Percentiles rank a stretch among this genome's conserved stretches.
These are phyloP conservation scores for Stigmatopora argus DNA, from an alignment of 2,113 vertebrate species.

Conservation along the genomic window DNA sequence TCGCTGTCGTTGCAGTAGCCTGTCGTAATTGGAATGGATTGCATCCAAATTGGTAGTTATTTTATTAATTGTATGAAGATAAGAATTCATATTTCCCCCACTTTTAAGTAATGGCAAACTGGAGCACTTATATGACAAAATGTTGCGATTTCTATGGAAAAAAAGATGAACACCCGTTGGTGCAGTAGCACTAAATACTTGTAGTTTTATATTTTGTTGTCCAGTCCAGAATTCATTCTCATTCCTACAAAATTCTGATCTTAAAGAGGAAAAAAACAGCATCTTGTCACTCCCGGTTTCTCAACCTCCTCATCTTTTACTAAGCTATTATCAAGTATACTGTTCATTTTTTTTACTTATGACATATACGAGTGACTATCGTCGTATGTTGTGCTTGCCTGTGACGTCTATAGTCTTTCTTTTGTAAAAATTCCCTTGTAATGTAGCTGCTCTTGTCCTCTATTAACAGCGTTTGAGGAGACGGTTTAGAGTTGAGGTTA, in stretches of 20 bases:
- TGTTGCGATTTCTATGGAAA: not conserved
- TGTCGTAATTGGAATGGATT: not conserved
- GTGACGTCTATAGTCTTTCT: conserved; percentile 25
- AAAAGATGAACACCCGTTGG: not conserved
- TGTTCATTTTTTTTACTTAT: not conserved
- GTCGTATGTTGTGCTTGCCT: conserved; percentile 38
- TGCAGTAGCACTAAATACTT: not conserved
- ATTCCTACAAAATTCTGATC: not conserved
- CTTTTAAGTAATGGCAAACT: not conserved
- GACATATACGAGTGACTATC: conserved; percentile 36
- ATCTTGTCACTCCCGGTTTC: conserved; percentile 61
- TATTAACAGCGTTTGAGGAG: not conserved
- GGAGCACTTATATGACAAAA: not conserved
- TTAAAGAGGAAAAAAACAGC: conserved; percentile 46
- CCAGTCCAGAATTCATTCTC: not conserved
- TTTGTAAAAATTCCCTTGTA: conserved; percentile 24
- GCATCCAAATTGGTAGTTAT: not conserved
- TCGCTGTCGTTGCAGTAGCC: not conserved
- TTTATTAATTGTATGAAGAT: not conserved
- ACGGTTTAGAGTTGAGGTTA: conserved; percentile 10
- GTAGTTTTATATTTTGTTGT: not conserved
- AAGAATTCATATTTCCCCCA: not conserved
- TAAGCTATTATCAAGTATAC: conserved; percentile 4
- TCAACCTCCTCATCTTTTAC: conserved; percentile 35
- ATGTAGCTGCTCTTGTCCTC: conserved; percentile 26